Percentiles rank a stretch among this genome's conserved stretches.
Conservation (phyloP, 1,140 invertebrate species). For the Asobara japonica region DNA sequence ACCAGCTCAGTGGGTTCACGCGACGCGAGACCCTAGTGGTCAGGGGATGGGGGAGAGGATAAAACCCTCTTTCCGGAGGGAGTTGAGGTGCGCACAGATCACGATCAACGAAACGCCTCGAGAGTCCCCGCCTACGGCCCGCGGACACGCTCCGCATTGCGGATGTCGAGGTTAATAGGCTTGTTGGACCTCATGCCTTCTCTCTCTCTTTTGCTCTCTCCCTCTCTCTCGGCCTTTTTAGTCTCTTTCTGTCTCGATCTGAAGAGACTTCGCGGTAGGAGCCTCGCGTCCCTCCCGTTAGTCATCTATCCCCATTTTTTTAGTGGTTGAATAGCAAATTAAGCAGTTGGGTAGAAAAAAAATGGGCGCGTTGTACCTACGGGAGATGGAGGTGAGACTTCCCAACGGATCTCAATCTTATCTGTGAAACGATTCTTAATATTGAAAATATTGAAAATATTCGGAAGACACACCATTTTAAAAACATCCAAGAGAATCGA, state of each 20-base stretch:
- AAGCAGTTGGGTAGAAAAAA: too few relatives aligned
- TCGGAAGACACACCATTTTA: too few relatives aligned
- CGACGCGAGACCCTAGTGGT: constrained; percentile 31
- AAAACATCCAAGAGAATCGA: too few relatives aligned
- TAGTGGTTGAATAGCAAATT: too few relatives aligned
- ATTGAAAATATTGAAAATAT: too few relatives aligned
- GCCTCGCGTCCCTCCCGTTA: neutral
- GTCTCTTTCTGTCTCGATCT: neutral
- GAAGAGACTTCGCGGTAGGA: neutral
- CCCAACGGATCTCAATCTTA: too few relatives aligned
- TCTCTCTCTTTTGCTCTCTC: constrained; percentile 12
- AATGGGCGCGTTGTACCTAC: too few relatives aligned
- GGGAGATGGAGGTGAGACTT: too few relatives aligned
- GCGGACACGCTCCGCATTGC: constrained; percentile 22
- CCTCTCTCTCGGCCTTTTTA: neutral
- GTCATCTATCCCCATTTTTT: neutral
- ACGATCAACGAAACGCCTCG: constrained; percentile 27
- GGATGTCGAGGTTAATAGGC: constrained; percentile 36
- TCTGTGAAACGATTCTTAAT: too few relatives aligned
- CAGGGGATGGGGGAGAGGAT: neutral
- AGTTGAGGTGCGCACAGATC: constrained; percentile 11
- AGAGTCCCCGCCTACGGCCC: constrained; percentile 27
- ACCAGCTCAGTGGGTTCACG: constrained; percentile 46
- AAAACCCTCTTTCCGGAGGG: neutral
- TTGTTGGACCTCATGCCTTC: constrained; percentile 27